phyloP scores from a whole-genome alignment of 2,113 vertebrate species.

The Gambusia affinis region DNA sequence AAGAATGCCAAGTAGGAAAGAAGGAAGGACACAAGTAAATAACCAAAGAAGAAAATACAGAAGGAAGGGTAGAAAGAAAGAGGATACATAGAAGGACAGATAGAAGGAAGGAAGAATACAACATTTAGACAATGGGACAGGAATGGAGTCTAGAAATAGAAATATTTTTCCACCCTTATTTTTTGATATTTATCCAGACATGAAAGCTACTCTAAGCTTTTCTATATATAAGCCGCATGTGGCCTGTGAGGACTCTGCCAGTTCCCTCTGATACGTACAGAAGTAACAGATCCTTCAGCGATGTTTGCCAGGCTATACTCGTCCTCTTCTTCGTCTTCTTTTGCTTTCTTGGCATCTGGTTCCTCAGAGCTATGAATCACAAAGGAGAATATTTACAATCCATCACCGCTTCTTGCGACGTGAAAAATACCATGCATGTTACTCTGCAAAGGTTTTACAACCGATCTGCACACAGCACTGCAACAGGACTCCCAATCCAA shows the following conservation, averaged over 20 bases:
- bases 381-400: neutral
- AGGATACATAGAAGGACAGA: too few species aligned
- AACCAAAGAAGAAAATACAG: too few species aligned
- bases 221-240: neutral
- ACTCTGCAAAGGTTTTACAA: neutral
- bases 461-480: neutral
- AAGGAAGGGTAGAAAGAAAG: too few species aligned
- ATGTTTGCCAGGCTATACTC: slow-evolving; percentile 83
- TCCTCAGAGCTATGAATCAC: slow-evolving; percentile 73
- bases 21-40: too few species aligned
- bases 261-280: slow-evolving; percentile 77
- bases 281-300: slow-evolving; percentile 85
- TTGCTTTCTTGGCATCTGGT: slow-evolving; percentile 79
- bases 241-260: neutral
- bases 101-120: too few species aligned
- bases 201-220: neutral
- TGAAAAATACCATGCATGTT: neutral
- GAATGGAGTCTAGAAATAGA: neutral
- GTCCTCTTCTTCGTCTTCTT: slow-evolving; percentile 80
- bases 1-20: too few species aligned
- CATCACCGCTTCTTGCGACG: neutral
- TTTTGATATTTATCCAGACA: neutral
- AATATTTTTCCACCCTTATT: neutral
- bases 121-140: too few species aligned
- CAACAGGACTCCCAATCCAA: neutral